A percentile compares a stretch with the other conserved stretches of the same genome.
Evolutionary conservation across 2,888 invertebrate species (phyloP).

Genomic region (Epinotia ramella): DNA sequence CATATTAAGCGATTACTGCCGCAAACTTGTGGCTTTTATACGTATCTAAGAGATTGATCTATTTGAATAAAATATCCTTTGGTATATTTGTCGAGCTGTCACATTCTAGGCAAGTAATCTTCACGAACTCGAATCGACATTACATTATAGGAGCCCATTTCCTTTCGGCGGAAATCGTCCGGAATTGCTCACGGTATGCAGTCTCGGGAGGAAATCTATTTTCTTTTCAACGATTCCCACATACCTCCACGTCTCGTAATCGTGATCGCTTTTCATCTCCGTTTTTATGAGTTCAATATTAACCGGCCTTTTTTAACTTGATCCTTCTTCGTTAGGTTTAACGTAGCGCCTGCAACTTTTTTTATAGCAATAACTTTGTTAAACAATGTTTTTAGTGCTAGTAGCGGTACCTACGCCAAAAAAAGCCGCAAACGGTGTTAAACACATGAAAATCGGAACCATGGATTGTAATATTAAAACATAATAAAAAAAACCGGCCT

Average conservation of each 20-base stretch:
- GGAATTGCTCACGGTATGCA: slow-evolving; percentile 58
- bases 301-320: slow-evolving; percentile 2
- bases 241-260: slow-evolving; percentile 43
- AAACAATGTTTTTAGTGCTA: background rate
- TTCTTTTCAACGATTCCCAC: slow-evolving; percentile 47
- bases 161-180: slow-evolving; percentile 60
- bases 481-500: too few relatives aligned
- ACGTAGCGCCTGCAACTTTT: slow-evolving; percentile 13
- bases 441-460: too few relatives aligned
- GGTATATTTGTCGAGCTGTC: slow-evolving; percentile 37
- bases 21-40: background rate
- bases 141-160: slow-evolving; percentile 53
- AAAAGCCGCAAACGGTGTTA: too few relatives aligned
- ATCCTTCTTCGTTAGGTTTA: slow-evolving; percentile 3
- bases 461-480: too few relatives aligned
- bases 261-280: slow-evolving; percentile 35
- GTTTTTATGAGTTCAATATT: slow-evolving; percentile 23
- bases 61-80: slow-evolving; percentile 16
- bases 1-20: background rate
- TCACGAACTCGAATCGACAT: slow-evolving; percentile 56
- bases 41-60: background rate
- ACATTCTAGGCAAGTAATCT: slow-evolving; percentile 44
- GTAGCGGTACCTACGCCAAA: too few relatives aligned
- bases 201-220: slow-evolving; percentile 55
- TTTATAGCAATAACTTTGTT: slow-evolving; percentile 25